Conservation (phyloP, 2,113 vertebrate genomes). For the Antidorcas marsupialis region DNA sequence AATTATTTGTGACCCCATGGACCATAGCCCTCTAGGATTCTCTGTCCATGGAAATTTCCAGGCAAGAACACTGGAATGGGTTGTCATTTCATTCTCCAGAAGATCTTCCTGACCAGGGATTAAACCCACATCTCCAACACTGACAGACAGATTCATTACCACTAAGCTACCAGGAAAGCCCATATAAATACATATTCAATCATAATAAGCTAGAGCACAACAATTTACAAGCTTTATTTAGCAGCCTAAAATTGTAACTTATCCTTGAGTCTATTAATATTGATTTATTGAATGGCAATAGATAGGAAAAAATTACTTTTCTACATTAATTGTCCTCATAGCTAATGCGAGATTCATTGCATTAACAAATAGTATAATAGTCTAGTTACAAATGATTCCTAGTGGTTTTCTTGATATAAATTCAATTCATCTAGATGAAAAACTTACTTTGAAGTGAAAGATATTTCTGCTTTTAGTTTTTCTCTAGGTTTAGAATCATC, state of each 20-base stretch:
- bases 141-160: neutral
- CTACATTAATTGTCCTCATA: neutral
- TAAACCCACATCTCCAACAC: neutral
- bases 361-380: neutral
- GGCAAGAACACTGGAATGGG: neutral
- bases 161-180: neutral
- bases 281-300: neutral
- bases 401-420: neutral
- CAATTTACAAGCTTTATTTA: neutral
- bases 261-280: neutral
- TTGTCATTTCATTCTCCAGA: neutral
- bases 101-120: neutral
- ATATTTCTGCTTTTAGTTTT: neutral
- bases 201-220: neutral
- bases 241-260: neutral
- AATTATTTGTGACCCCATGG: neutral
- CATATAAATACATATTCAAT: neutral
- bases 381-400: neutral
- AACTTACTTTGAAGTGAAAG: neutral
- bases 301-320: neutral
- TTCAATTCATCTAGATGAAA: neutral
- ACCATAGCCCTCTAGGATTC: neutral
- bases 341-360: neutral
- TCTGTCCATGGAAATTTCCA: neutral
- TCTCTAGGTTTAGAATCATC: rapidly evolving